Base-by-base conservation (phyloP, 2,113 vertebrate genomes). In the Sardina pilchardus region DNA sequence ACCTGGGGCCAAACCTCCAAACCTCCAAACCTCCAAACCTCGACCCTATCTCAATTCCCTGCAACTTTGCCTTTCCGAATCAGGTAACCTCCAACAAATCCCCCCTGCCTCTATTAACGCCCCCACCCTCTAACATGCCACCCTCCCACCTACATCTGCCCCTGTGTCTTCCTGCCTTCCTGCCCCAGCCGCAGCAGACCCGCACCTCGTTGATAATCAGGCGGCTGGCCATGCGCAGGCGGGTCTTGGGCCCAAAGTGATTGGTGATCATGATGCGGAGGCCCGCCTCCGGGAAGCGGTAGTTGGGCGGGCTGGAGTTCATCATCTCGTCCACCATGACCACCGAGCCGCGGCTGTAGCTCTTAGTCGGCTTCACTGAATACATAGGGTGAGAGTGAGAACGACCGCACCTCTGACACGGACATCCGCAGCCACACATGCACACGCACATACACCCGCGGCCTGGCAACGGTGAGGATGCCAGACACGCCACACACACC, bases 261-360 rank as follows among this genome's bases (percentile, higher is more conserved):
- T 97, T 98, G n/a, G 98, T 99, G 90, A 99, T 97, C 98, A 99
- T 99, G 75, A 99, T 91, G 24, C 98, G 95, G 9, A 99, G 93
- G 12, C 98, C 97, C 0, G 97, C 97, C 89, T 99, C 98, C 0
- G 98, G 97, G 85, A 99, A 98, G 24, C 94, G 95, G 91, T 96
- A 97, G 85, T 99, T 98, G 24, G 97, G 96, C 0, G 97, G 98
- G 84, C 97, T 99, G 93, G 96, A 96, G 88, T 96, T 96, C 91
- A 99, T 96, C 89, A 99, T 97, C 94, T 99, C 98, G 80, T 99
- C 98, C 92, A 99, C 98, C 97, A 99, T 99, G 90, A 99, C 95
- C 91, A 99, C 97, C 0, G 95, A 97, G 85, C 91, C 97, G 42
- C 94, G 96, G 91, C 96, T 92, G 82, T 96, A 97, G 6, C 93